A percentile compares a stretch with the other conserved stretches of the same genome.
These are phyloP conservation scores for Ophonus ardosiacus DNA, from an alignment of 2,888 invertebrate genomes.

Conservation along the genomic window DNA sequence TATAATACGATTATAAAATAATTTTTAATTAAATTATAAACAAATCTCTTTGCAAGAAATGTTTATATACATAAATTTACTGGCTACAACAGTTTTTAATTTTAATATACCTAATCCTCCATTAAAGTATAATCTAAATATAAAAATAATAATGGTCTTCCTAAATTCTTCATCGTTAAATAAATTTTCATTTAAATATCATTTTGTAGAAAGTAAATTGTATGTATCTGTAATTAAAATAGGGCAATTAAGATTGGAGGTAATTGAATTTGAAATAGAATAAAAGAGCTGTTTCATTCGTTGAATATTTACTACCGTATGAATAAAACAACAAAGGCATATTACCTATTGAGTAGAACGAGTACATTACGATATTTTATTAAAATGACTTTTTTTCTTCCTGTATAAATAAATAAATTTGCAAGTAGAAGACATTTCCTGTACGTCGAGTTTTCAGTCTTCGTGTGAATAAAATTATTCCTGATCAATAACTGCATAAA, in stretches of 20 bases:
- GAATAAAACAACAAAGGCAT: constrained; percentile 11
- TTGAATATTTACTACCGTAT: background rate
- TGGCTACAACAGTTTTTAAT: too few species aligned
- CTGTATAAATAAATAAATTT: constrained; percentile 42
- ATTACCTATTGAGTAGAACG: constrained; percentile 6
- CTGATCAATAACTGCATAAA: constrained; percentile 58
- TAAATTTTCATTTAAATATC: background rate
- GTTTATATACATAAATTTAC: too few species aligned
- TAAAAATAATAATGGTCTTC: background rate
- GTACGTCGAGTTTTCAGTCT: background rate
- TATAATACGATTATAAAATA: too few species aligned
- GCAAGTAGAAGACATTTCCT: constrained; percentile 2
- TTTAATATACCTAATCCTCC: too few species aligned
- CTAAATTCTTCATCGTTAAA: background rate
- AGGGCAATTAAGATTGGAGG: background rate
- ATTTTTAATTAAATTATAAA: too few species aligned
- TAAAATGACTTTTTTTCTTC: constrained; percentile 18
- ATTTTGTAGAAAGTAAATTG: background rate
- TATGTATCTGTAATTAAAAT: background rate
- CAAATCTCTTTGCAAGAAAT: too few species aligned
- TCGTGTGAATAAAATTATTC: constrained; percentile 49
- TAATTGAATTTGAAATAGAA: background rate
- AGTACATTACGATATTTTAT: constrained; percentile 12
- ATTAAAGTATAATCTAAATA: too few species aligned
- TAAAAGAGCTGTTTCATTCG: background rate